phyloP scores from a whole-genome alignment of 2,797 vertebrate genomes.

The Saxicola maurus region DNA sequence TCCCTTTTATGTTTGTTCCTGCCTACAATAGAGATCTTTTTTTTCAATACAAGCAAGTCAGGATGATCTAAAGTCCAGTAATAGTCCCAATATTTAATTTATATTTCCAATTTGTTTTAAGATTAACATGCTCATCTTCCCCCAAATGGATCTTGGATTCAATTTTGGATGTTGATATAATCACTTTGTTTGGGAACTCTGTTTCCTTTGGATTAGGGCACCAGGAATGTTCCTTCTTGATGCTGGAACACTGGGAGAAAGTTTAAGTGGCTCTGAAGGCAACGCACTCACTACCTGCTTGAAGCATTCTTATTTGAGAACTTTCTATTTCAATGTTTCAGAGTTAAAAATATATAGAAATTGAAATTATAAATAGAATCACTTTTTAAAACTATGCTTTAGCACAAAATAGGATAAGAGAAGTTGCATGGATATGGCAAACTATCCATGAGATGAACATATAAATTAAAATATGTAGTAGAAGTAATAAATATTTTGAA shows the following conservation, averaged over 20 bases:
- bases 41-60: background rate
- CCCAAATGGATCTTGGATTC: background rate
- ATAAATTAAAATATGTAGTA: background rate
- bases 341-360: background rate
- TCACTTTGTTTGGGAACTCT: background rate
- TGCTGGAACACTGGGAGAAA: background rate
- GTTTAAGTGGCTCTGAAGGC: background rate
- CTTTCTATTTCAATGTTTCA: background rate
- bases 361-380: background rate
- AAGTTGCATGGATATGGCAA: background rate
- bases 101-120: background rate
- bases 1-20: background rate
- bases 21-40: background rate
- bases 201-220: background rate
- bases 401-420: background rate
- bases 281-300: background rate
- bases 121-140: background rate
- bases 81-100: background rate
- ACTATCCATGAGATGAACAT: background rate
- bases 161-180: background rate
- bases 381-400: background rate
- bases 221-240: background rate
- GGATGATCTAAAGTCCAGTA: background rate
- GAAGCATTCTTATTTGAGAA: background rate
- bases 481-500: background rate